Base-by-base conservation (phyloP, 2,888 invertebrate species). In the Drosophila austrosaltans region DNA sequence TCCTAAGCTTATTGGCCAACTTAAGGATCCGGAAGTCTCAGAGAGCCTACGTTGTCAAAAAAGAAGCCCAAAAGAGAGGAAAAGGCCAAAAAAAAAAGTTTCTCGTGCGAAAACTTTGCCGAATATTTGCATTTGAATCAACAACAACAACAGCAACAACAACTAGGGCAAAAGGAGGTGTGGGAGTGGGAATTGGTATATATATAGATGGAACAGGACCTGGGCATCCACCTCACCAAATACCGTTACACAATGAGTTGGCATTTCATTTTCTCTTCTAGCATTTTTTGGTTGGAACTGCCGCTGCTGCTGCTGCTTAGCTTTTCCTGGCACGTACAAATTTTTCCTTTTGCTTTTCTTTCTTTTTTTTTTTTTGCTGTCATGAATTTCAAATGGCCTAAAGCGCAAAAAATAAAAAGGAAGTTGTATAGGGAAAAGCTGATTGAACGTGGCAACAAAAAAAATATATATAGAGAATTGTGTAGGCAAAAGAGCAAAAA, bases 121-220 rank as follows among this genome's bases (percentile, higher is more conserved):
- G 73, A 68, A 66, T 81, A 84, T 84, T 84, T 84, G 84, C 84
- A 87, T 84, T 87, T 85, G 86, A 79, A 82, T 83, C 76, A 73
- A 65, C 58, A 77, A 73, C 76, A 75, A 67, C 53, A 54, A 39
- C 16, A 42, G 25, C 53, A 67, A 60, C 57, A 56, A 65, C 59
- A 60, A 39, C 30, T 36, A 8, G 36, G 8, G 8, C 36, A 48
- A 10, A 12, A 48, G 48, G 48, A 22, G 22, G 7, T 20, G 16
- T 16, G 8, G 48, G 10, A 25, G 22, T 7, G 30, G 30, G 30
- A 30, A 30, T 30, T 30, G 30, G 30, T 30, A 30, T 22, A 8
- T 2, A 20, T 30, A 30, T 22, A 8, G 8, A 20, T 22, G 40
- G n/a, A n/a, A 4, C n/a, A 22, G 22, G 25, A 48, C 48, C 48